These are phyloP conservation scores for Neoscelio sp. DNA, from an alignment of 2,888 invertebrate genomes.

Conservation along the genomic window DNA sequence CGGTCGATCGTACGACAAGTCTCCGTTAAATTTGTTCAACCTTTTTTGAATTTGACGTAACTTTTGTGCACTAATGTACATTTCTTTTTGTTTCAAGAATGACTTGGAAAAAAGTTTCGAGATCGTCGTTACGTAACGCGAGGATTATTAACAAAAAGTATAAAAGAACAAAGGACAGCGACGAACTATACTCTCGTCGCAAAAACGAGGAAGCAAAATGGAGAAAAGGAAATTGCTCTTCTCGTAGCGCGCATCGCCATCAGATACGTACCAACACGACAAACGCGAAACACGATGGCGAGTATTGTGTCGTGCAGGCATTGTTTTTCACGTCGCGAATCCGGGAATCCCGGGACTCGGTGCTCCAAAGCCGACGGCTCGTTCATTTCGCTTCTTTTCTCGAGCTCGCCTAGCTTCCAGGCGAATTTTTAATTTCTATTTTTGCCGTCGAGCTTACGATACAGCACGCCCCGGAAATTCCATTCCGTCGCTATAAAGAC, in stretches of 20 bases:
- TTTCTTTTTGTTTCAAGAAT: neutral
- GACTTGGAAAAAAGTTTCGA: conserved; percentile 22
- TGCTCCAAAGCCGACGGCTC: conserved; percentile 70
- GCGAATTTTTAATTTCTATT: conserved; percentile 78
- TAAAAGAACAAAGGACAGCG: conserved; percentile 34
- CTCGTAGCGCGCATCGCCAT: conserved; percentile 53
- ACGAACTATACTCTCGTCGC: conserved; percentile 29
- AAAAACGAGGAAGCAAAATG: conserved; percentile 59
- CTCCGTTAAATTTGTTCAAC: too few species aligned
- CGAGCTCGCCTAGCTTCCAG: conserved; percentile 72
- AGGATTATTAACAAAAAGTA: conserved; percentile 54
- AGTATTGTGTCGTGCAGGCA: conserved; percentile 72
- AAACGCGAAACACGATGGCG: conserved; percentile 66
- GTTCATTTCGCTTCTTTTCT: conserved; percentile 75
- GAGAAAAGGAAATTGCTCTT: conserved; percentile 62
- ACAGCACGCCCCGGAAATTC: conserved; percentile 31
- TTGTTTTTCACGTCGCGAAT: conserved; percentile 77
- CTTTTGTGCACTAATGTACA: too few species aligned
- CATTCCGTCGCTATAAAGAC: conserved; percentile 39
- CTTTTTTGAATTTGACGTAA: too few species aligned
- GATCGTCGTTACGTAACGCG: conserved; percentile 34
- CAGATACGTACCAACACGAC: conserved; percentile 65
- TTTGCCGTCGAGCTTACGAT: conserved; percentile 65
- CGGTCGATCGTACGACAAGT: too few species aligned
- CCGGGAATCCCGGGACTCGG: conserved; percentile 71